These are phyloP conservation scores for Aplodontia rufa DNA, from an alignment of 2,113 vertebrate species.

Conservation along the genomic window DNA sequence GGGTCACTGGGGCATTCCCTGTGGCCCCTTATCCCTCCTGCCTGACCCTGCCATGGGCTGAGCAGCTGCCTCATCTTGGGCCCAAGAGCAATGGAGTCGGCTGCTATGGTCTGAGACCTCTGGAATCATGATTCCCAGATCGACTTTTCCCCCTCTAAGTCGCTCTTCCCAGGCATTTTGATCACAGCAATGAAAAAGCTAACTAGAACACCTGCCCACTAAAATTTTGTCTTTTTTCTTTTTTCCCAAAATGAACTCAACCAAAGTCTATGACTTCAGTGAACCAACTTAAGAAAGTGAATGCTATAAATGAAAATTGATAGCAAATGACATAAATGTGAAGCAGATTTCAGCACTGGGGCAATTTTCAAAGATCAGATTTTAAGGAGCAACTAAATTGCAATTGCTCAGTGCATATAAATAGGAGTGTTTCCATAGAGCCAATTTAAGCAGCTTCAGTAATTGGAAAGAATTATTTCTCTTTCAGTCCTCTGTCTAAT, in stretches of 20 bases:
- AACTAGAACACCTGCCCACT: too few species aligned
- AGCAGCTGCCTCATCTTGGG: too few species aligned
- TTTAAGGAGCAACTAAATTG: conserved; percentile 60
- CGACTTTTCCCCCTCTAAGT: too few species aligned
- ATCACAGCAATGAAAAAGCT: too few species aligned
- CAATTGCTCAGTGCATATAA: background rate
- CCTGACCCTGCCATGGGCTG: too few species aligned
- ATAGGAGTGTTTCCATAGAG: conserved; percentile 46
- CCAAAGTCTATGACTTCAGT: conserved; percentile 12
- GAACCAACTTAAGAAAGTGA: conserved; percentile 39
- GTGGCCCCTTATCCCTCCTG: too few species aligned
- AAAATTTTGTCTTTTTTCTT: background rate
- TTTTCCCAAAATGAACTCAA: background rate
- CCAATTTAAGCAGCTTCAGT: conserved; percentile 27
- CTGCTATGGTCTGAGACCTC: too few species aligned
- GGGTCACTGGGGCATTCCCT: too few species aligned
- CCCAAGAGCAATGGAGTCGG: too few species aligned
- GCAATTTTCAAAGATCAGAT: conserved; percentile 58
- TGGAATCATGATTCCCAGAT: too few species aligned
- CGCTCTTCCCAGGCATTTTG: too few species aligned
- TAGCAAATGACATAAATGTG: conserved; percentile 1
- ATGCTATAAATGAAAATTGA: conserved; percentile 50
- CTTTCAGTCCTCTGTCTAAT: conserved; percentile 31
- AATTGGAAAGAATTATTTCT: conserved; percentile 55
- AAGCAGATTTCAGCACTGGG: conserved; percentile 41